These are phyloP conservation scores for Yponomeuta evonymella DNA, from an alignment of 2,888 invertebrate species.

Conservation along the genomic window DNA sequence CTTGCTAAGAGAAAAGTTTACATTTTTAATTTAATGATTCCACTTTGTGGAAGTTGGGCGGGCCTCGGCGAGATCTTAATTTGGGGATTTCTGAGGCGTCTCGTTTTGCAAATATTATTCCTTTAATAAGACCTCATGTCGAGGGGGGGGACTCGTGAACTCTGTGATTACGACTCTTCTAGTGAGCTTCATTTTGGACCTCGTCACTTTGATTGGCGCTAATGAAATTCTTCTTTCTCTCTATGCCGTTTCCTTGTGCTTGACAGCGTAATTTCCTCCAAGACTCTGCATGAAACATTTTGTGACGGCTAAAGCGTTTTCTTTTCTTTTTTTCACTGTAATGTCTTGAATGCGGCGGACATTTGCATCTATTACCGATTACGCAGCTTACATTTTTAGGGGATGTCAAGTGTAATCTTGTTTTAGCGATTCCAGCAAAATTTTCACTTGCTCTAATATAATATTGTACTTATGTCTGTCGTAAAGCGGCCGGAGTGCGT, in stretches of 20 bases:
- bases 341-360: conserved; percentile 19
- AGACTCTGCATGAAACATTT: conserved; percentile 47
- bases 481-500: conserved; percentile 53
- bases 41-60: conserved; percentile 78
- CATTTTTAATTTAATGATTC: conserved; percentile 78
- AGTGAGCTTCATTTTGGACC: conserved; percentile 73
- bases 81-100: conserved; percentile 77
- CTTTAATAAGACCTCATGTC: conserved; percentile 76
- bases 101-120: conserved; percentile 77
- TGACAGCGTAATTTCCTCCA: conserved; percentile 68
- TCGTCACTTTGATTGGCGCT: conserved; percentile 77
- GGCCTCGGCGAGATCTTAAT: conserved; percentile 76
- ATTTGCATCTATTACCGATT: conserved; percentile 18
- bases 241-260: conserved; percentile 67
- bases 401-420: conserved; percentile 10
- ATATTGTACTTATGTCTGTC: conserved; percentile 69
- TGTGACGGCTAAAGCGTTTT: conserved; percentile 22
- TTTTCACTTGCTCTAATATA: conserved; percentile 71
- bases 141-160: conserved; percentile 70
- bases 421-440: neutral
- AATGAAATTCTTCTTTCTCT: conserved; percentile 75
- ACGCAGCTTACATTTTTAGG: neutral
- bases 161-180: conserved; percentile 76
- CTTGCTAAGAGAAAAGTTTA: conserved; percentile 78
- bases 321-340: conserved; percentile 20